A percentile compares a stretch with the other conserved stretches of the same genome.
phyloP scores from a whole-genome alignment of 2,888 invertebrate genomes.

The Camponotus fellah region DNA sequence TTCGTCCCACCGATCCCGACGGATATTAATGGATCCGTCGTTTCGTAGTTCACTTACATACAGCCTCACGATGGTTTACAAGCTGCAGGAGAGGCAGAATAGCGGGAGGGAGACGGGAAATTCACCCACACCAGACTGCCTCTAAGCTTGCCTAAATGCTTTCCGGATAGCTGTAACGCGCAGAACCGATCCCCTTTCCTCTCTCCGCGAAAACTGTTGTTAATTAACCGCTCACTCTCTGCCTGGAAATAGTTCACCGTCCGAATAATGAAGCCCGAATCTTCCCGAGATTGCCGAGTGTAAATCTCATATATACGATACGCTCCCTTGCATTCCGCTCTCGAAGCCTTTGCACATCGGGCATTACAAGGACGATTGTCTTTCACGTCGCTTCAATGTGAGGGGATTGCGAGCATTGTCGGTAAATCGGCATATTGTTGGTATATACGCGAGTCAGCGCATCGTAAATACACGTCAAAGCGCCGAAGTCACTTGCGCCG shows the following conservation, averaged over 20 bases:
- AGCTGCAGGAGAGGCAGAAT: constrained; percentile 12
- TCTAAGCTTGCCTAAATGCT: constrained; percentile 58
- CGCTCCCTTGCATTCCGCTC: neutral
- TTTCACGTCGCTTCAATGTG: constrained; percentile 37
- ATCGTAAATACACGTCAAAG: constrained; percentile 25
- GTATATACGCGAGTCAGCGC: constrained; percentile 12
- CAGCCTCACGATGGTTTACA: constrained; percentile 57
- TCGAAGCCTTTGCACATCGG: neutral
- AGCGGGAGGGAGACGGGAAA: constrained; percentile 6
- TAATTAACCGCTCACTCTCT: constrained; percentile 60
- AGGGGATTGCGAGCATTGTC: constrained; percentile 18
- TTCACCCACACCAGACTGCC: constrained; percentile 22
- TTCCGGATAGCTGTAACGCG: constrained; percentile 43
- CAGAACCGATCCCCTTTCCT: neutral
- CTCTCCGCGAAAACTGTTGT: constrained; percentile 47
- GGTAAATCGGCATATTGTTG: constrained; percentile 35
- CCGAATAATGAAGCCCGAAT: constrained; percentile 43
- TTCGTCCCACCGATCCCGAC: constrained; percentile 74
- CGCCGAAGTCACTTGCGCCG: neutral
- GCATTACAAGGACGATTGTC: constrained; percentile 8
- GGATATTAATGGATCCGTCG: constrained; percentile 80
- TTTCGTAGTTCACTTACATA: constrained; percentile 59
- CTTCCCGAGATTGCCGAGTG: constrained; percentile 14
- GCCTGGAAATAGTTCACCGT: constrained; percentile 18
- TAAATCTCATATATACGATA: constrained; percentile 22